A percentile compares a stretch with the other conserved stretches of the same genome.
Evolutionary conservation across 2,888 invertebrate genomes (phyloP).

Genomic region (Meghimatium bilineatum): DNA sequence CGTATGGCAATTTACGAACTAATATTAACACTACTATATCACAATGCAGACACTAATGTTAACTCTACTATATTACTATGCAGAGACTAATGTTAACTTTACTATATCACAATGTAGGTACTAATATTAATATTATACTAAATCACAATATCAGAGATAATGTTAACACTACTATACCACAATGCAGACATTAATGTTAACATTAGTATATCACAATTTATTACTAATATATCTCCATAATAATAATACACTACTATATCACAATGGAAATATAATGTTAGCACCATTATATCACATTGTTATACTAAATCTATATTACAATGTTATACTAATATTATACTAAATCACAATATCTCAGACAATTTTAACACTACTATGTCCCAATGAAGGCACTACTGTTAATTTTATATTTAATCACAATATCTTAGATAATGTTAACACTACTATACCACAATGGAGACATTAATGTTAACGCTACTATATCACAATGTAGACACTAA

Average conservation of each 20-base stretch:
- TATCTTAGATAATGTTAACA: not conserved
- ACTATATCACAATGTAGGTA: too few relatives aligned
- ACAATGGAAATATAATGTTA: not conserved
- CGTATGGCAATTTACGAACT: not conserved
- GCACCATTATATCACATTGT: not conserved
- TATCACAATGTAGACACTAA: conserved; percentile 3
- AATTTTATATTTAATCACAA: not conserved
- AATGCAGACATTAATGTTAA: not conserved
- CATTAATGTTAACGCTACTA: not conserved
- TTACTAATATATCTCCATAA: too few relatives aligned
- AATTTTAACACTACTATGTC: not conserved
- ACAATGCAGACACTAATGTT: not conserved
- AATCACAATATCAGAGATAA: not conserved
- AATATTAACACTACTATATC: not conserved
- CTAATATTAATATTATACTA: too few relatives aligned
- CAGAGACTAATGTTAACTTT: too few relatives aligned
- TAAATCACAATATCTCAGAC: not conserved
- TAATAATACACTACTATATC: too few relatives aligned
- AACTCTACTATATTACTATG: too few relatives aligned
- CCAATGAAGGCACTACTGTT: not conserved
- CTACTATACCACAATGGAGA: not conserved
- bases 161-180: not conserved
- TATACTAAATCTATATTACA: too few relatives aligned
- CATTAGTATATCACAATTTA: too few relatives aligned
- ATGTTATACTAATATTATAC: not conserved